These are phyloP conservation scores for Euwallacea similis DNA, from an alignment of 1,140 invertebrate genomes.

Conservation along the genomic window DNA sequence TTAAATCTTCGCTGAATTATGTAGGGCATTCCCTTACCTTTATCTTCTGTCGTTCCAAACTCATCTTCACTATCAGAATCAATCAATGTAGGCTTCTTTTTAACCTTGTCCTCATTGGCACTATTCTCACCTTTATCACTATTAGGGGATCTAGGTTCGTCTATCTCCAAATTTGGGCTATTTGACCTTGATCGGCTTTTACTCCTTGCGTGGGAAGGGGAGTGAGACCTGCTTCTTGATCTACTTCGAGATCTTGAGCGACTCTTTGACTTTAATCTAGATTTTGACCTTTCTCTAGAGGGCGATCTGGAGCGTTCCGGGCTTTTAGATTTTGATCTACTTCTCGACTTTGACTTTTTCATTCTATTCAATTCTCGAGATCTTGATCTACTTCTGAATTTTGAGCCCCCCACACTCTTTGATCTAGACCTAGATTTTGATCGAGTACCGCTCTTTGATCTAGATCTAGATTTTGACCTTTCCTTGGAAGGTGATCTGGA, in stretches of 20 bases:
- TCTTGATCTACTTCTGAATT: constrained; percentile 6
- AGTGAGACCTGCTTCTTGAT: constrained; percentile 44
- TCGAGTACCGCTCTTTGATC: constrained; percentile 26
- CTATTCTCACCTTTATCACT: constrained; percentile 50
- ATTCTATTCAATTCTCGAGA: constrained; percentile 10
- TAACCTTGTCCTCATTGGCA: constrained; percentile 50
- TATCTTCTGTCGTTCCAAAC: constrained; percentile 49
- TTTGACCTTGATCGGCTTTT: constrained; percentile 49
- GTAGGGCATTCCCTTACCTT: constrained; percentile 21
- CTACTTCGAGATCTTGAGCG: constrained; percentile 6
- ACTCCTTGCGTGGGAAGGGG: constrained; percentile 23
- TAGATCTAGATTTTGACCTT: constrained; percentile 23
- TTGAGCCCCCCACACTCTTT: constrained; percentile 12
- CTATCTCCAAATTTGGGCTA: constrained; percentile 61
- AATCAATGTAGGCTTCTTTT: constrained; percentile 54
- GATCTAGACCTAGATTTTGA: constrained; percentile 24
- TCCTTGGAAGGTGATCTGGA: constrained; percentile 51
- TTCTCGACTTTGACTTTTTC: constrained; percentile 12
- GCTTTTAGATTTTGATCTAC: constrained; percentile 13
- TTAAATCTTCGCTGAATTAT: not conserved
- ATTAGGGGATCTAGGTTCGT: constrained; percentile 49
- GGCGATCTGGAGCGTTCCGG: constrained; percentile 3
- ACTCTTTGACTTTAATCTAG: constrained; percentile 16
- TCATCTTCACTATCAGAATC: constrained; percentile 61
- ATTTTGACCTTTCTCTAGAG: not conserved